Evolutionary conservation across 2,113 vertebrate species (phyloP).

Genomic region (Verasper variegatus): DNA sequence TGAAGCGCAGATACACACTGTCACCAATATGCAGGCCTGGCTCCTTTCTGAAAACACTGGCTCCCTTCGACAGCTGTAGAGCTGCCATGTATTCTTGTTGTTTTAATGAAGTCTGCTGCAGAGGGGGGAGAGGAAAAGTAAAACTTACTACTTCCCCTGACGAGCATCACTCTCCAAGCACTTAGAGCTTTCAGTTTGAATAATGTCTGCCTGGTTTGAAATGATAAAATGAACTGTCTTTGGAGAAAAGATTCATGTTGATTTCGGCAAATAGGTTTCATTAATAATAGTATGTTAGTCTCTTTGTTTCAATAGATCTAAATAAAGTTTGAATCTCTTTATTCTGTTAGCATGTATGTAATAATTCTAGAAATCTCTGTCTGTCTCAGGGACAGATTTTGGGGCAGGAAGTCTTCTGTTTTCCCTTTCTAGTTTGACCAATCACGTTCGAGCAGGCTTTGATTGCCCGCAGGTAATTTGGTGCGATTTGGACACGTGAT

Average conservation of each 20-base stretch:
- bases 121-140: neutral
- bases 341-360: neutral
- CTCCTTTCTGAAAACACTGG: neutral
- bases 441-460: too few species aligned
- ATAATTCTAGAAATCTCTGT: too few species aligned
- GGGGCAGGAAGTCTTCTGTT: too few species aligned
- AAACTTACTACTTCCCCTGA: neutral
- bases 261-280: neutral
- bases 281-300: neutral
- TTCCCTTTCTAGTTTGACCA: too few species aligned
- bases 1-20: neutral
- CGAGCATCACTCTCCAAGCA: neutral
- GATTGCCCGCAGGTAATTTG: too few species aligned
- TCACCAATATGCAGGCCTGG: neutral
- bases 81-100: neutral
- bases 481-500: too few species aligned
- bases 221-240: too few species aligned
- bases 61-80: slow-evolving; percentile 4
- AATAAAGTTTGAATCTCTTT: neutral
- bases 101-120: neutral
- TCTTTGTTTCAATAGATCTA: neutral
- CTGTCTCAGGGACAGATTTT: too few species aligned
- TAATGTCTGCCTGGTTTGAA: neutral
- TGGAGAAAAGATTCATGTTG: too few species aligned
- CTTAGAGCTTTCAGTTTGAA: neutral